Percentiles rank a stretch among this genome's conserved stretches.
phyloP scores from a whole-genome alignment of 2,113 vertebrate genomes.

The Bubalus kerabau region DNA sequence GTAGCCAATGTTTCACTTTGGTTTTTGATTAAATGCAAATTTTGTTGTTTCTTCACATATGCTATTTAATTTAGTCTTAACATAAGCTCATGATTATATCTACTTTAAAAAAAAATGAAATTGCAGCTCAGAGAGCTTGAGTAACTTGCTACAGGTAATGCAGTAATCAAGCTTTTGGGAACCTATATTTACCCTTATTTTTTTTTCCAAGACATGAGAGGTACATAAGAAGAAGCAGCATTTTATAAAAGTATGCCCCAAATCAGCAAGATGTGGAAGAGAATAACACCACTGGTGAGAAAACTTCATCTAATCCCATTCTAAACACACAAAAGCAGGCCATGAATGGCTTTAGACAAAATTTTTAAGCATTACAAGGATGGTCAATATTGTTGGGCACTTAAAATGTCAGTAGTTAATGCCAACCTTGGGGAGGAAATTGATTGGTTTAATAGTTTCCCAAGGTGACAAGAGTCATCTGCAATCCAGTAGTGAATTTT shows the following conservation, averaged over 20 bases:
- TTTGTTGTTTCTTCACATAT: background rate
- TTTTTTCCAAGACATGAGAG: background rate
- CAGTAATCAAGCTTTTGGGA: background rate
- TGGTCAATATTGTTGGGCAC: slow-evolving; percentile 18
- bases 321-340: slow-evolving; percentile 1
- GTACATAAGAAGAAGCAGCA: background rate
- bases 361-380: slow-evolving; percentile 41
- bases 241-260: background rate
- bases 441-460: slow-evolving; percentile 41
- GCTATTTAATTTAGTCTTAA: background rate
- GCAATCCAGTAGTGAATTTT: slow-evolving; percentile 14
- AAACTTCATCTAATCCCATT: background rate
- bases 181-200: background rate
- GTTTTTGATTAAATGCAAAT: background rate
- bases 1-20: background rate
- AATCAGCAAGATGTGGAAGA: background rate
- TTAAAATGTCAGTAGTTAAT: slow-evolving; percentile 59
- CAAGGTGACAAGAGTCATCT: slow-evolving; percentile 48
- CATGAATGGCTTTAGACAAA: background rate
- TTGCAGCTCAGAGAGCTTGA: background rate
- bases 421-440: slow-evolving; percentile 36
- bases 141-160: background rate
- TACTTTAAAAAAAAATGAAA: background rate
- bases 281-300: background rate
- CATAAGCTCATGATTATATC: background rate